Evolutionary conservation across 2,888 invertebrate species (phyloP).

Genomic region (Coelopa pilipes): DNA sequence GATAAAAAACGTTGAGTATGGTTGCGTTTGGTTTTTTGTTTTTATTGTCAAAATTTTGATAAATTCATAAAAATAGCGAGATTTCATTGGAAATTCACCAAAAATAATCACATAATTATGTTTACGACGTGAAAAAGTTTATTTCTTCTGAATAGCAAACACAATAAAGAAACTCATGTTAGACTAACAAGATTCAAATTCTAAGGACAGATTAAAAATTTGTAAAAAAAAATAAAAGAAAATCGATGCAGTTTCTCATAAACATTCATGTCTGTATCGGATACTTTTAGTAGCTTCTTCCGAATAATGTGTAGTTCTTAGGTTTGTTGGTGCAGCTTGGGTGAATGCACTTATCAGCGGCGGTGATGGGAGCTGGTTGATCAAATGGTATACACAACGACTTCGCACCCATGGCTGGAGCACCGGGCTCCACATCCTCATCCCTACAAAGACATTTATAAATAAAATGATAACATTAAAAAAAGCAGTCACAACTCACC

Average conservation of each 20-base stretch:
- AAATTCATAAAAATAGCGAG: too few relatives aligned
- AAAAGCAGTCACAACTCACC: constrained; percentile 68
- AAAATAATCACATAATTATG: too few relatives aligned
- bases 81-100: too few relatives aligned
- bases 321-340: constrained; percentile 85
- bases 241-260: neutral
- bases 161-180: too few relatives aligned
- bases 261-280: neutral
- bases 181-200: too few relatives aligned
- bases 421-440: constrained; percentile 78
- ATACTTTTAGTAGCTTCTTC: constrained; percentile 86
- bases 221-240: neutral
- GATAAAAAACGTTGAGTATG: too few relatives aligned
- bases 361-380: constrained; percentile 76
- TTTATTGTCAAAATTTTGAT: too few relatives aligned
- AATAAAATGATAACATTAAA: neutral
- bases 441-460: constrained; percentile 47
- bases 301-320: constrained; percentile 90
- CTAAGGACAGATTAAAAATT: too few relatives aligned
- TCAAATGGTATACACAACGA: constrained; percentile 97
- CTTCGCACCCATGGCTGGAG: constrained; percentile 98
- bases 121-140: too few relatives aligned
- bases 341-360: constrained; percentile 83
- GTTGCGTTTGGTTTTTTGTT: too few relatives aligned
- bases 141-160: too few relatives aligned